Base-by-base conservation (phyloP, 2,888 invertebrate species). In the Melanargia galathea region DNA sequence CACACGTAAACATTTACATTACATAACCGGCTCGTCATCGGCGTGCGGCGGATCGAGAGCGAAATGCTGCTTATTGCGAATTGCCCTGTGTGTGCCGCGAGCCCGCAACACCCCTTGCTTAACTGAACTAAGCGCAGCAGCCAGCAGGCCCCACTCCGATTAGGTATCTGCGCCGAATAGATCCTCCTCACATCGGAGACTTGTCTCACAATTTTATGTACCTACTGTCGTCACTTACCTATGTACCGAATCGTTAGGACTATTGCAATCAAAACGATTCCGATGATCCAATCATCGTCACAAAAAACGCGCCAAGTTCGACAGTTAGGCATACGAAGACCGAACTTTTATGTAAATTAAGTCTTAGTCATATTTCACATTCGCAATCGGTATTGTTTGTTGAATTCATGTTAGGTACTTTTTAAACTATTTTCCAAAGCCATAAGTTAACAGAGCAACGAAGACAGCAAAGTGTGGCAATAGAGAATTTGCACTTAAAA, bases 1-100 rank as follows among this genome's bases (percentile, higher is more conserved):
- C 89, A 89, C 87, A 88, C 86, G 87, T 89, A 90, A 90, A 90
- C 90, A 89, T 90, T 90, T 85, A 87, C 88, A 88, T 91, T 90
- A 88, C 87, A 89, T 86, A 90, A 90, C 86, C 87, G 84, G 84
- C 88, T 86, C 90, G 90, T 90, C 90, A 89, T 86, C 86, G 84
- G 74, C 83, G 79, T 83, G 81, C 81, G 82, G 79, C 79, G 81
- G 82, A 84, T 84, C 81, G 84, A 86, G 84, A 86, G 84, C 84
- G 82, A 86, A 87, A 81, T 83, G 82, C 76, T 76, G 74, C 72
- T 78, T 82, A 79, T 82, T 80, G 77, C 78, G 74, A 80, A 79
- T 81, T 72, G 65, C 72, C 71, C 70, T 68, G 68, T 76, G 76
- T 73, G 73, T 66, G 64, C 59, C 63, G 76, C 74, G n/a, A n/a